phyloP scores from a whole-genome alignment of 2,888 invertebrate genomes.

The Synergus japonicus region DNA sequence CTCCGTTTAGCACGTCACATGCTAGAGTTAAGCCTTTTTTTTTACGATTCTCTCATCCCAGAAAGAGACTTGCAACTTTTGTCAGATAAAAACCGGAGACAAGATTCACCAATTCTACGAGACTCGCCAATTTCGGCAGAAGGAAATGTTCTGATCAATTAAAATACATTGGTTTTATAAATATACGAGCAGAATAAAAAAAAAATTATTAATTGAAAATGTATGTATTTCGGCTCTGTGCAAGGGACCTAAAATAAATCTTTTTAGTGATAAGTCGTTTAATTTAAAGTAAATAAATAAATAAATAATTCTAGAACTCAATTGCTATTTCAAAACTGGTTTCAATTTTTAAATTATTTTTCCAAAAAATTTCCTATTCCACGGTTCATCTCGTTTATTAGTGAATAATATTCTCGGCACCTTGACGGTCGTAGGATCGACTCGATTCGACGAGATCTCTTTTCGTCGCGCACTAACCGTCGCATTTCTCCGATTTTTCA shows the following conservation, averaged over 20 bases:
- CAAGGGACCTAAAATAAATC: too few relatives aligned
- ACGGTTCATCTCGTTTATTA: background rate
- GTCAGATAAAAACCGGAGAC: slow-evolving; percentile 24
- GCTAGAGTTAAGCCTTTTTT: background rate
- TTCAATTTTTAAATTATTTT: background rate
- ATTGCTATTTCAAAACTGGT: background rate
- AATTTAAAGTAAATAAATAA: too few relatives aligned
- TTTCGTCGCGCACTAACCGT: slow-evolving; percentile 2
- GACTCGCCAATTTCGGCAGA: background rate
- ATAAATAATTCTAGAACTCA: background rate
- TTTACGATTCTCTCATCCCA: background rate
- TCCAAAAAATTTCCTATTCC: background rate
- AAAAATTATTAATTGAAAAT: too few relatives aligned
- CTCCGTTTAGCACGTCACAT: slow-evolving; percentile 5
- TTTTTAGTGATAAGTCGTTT: too few relatives aligned
- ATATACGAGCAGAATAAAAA: too few relatives aligned
- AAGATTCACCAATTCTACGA: slow-evolving; percentile 14
- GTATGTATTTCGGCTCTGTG: too few relatives aligned
- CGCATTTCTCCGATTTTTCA: slow-evolving; percentile 37
- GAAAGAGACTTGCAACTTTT: slow-evolving; percentile 14
- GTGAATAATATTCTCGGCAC: slow-evolving; percentile 23
- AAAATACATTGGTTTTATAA: too few relatives aligned
- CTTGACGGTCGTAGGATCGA: slow-evolving; percentile 14
- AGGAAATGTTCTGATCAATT: background rate
- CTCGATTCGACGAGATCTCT: slow-evolving; percentile 39